phyloP scores from a whole-genome alignment of 2,888 invertebrate species.

The Aspidiotus rigidus region DNA sequence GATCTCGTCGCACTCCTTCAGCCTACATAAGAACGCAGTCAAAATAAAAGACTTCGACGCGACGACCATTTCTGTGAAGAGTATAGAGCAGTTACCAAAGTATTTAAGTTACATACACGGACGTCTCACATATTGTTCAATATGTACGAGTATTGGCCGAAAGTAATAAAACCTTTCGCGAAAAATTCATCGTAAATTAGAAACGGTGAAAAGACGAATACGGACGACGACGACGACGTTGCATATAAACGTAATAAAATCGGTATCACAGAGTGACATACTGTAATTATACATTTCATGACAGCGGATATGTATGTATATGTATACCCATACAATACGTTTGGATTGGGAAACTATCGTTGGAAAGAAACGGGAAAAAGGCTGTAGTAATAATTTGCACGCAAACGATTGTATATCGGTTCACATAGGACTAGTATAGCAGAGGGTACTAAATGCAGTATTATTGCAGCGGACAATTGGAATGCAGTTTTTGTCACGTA shows the following conservation, averaged over 20 bases:
- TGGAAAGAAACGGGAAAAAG: not conserved
- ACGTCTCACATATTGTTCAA: too few species aligned
- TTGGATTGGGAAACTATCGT: too few species aligned
- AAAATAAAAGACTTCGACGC: too few species aligned
- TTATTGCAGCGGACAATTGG: slow-evolving; percentile 24
- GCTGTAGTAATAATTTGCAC: slow-evolving; percentile 24
- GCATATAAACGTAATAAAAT: slow-evolving; percentile 25
- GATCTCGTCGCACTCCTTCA: too few species aligned
- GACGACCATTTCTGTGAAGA: too few species aligned
- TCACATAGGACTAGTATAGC: not conserved
- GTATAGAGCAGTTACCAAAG: too few species aligned
- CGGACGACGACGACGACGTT: slow-evolving; percentile 19
- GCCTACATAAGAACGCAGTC: too few species aligned
- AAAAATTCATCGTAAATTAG: slow-evolving; percentile 12
- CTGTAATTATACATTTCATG: not conserved
- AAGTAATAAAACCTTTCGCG: slow-evolving; percentile 5
- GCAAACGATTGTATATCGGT: slow-evolving; percentile 9
- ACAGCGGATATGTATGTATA: too few species aligned
- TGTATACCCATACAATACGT: too few species aligned
- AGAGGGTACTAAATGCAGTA: slow-evolving; percentile 30
- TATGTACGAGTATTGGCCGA: too few species aligned
- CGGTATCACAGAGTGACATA: slow-evolving; percentile 31
- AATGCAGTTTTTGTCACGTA: slow-evolving; percentile 33
- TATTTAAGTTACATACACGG: too few species aligned
- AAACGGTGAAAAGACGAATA: slow-evolving; percentile 17